Conservation (phyloP, 2,113 vertebrate genomes). For the Peromyscus polionotus region DNA sequence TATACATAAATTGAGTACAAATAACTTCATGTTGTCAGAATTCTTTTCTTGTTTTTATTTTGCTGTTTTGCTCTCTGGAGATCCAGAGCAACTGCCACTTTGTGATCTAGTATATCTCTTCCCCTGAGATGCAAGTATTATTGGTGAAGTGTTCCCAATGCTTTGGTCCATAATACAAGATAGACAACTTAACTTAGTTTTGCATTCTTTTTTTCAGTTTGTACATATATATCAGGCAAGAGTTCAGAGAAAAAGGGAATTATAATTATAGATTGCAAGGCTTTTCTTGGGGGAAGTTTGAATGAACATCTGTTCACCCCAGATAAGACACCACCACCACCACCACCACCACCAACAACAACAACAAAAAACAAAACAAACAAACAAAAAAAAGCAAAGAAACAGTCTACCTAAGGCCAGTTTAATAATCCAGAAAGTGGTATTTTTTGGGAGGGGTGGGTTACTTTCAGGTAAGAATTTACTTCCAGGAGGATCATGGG, state of each 20-base stretch:
- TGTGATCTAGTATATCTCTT: background rate
- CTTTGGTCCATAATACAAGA: background rate
- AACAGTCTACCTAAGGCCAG: background rate
- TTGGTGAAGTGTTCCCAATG: background rate
- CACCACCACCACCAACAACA: too few species aligned
- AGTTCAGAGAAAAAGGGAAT: background rate
- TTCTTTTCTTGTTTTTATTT: background rate
- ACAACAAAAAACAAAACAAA: background rate
- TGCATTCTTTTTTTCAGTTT: fast-evolving
- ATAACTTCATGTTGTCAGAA: background rate
- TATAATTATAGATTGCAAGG: background rate
- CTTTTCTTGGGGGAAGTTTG: background rate
- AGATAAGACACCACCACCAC: background rate
- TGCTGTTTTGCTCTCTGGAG: constrained; percentile 8
- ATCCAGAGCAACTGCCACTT: background rate
- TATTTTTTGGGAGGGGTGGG: too few species aligned
- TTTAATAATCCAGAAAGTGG: background rate
- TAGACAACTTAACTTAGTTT: background rate
- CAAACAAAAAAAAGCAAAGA: background rate
- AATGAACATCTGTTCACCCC: background rate
- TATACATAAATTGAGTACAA: background rate
- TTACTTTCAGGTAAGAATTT: background rate
- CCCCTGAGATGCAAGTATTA: background rate
- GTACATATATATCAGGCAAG: background rate
- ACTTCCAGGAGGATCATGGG: background rate